phyloP scores from a whole-genome alignment of 1,140 invertebrate species.

The Nasonia giraulti region DNA sequence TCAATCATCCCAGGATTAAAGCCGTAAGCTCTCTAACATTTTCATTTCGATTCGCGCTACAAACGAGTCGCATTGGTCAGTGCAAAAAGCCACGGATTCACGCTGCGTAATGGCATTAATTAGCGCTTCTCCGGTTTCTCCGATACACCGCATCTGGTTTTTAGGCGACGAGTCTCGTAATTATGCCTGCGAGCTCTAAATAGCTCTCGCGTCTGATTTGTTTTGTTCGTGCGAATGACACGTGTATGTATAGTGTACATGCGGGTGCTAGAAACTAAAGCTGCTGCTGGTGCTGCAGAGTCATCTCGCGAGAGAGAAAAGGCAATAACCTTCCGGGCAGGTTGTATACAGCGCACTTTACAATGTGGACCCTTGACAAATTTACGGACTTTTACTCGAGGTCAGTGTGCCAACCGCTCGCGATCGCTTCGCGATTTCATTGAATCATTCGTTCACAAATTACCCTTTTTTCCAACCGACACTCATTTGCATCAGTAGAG shows the following conservation, averaged over 20 bases:
- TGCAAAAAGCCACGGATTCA: not conserved
- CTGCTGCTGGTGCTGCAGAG: too few relatives aligned
- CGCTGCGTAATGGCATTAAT: not conserved
- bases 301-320: too few relatives aligned
- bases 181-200: not conserved
- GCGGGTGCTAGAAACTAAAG: not conserved
- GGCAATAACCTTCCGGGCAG: too few relatives aligned
- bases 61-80: not conserved
- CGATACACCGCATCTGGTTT: too few relatives aligned
- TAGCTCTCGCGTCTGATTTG: not conserved
- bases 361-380: too few relatives aligned
- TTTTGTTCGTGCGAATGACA: not conserved
- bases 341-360: too few relatives aligned
- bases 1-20: not conserved
- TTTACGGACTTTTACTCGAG: too few relatives aligned
- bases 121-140: not conserved
- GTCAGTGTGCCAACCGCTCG: too few relatives aligned
- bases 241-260: not conserved
- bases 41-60: not conserved
- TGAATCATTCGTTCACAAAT: too few relatives aligned
- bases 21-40: not conserved
- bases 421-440: too few relatives aligned
- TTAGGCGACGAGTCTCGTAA: not conserved
- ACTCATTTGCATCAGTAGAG: too few relatives aligned
- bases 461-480: too few relatives aligned